phyloP scores from a whole-genome alignment of 2,113 vertebrate genomes.

The Trinectes maculatus region DNA sequence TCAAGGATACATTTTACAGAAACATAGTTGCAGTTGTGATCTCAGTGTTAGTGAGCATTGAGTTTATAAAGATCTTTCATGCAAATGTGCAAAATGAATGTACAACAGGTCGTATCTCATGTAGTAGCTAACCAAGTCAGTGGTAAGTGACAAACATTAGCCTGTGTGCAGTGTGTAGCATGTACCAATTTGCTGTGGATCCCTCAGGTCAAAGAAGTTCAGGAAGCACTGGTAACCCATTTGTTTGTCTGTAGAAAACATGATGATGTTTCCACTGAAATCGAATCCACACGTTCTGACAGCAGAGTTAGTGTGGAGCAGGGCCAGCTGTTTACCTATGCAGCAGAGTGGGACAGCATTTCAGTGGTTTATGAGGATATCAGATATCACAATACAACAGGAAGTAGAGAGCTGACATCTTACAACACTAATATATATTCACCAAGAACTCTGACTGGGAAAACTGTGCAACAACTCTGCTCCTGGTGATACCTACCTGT shows the following conservation, averaged over 20 bases:
- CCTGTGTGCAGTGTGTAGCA: neutral
- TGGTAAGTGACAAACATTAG: neutral
- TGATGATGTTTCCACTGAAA: conserved; percentile 98
- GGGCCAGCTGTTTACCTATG: conserved; percentile 93
- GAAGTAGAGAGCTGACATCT: too few relatives aligned
- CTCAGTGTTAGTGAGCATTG: too few relatives aligned
- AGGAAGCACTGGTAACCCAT: conserved; percentile 98
- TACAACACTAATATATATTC: neutral
- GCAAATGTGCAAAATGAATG: too few relatives aligned
- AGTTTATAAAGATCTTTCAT: too few relatives aligned
- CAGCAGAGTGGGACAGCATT: neutral
- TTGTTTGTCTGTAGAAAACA: conserved; percentile 99
- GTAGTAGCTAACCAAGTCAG: too few relatives aligned
- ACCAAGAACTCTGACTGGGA: neutral
- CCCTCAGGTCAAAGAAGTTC: conserved; percentile 93
- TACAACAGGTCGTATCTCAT: too few relatives aligned
- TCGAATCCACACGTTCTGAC: conserved; percentile 97
- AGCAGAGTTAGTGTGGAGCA: conserved; percentile 93
- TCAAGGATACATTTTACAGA: too few relatives aligned
- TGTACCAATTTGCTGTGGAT: conserved; percentile 91
- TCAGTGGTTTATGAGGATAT: neutral
- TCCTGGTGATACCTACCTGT: conserved; percentile 83
- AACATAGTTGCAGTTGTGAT: too few relatives aligned
- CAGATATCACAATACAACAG: neutral
- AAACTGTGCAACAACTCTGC: neutral